Evolutionary conservation across 2,797 vertebrate species (phyloP).

Genomic region (Gouania willdenowi): DNA sequence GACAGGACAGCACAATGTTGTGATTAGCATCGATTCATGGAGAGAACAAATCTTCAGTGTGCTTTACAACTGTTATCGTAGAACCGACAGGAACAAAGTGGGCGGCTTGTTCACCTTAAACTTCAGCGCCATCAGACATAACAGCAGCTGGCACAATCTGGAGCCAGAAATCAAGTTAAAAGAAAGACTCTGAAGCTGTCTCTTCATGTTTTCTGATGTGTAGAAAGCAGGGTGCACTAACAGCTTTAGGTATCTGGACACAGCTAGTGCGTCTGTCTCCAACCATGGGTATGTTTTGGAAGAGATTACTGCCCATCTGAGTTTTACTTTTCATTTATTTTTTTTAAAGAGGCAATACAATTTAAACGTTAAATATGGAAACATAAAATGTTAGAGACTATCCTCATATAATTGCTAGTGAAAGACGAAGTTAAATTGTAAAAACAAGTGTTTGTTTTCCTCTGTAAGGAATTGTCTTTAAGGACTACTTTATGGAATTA

Average conservation of each 20-base stretch:
- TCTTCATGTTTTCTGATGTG: conserved; percentile 1
- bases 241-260: conserved; percentile 9
- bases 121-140: conserved; percentile 26
- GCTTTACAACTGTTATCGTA: conserved; percentile 42
- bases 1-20: conserved; percentile 42
- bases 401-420: too few relatives aligned
- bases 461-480: too few relatives aligned
- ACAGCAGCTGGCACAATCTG: conserved; percentile 2
- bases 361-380: too few relatives aligned
- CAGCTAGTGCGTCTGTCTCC: conserved; percentile 3
- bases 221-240: conserved; percentile 9
- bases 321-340: too few relatives aligned
- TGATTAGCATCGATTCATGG: conserved; percentile 63
- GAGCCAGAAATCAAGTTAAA: conserved; percentile 14
- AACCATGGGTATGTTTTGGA: conserved; percentile 3
- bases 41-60: conserved; percentile 50
- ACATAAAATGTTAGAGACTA: too few relatives aligned
- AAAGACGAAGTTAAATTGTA: too few relatives aligned
- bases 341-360: too few relatives aligned
- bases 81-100: conserved; percentile 49
- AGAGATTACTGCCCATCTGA: not conserved
- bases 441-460: too few relatives aligned
- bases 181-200: conserved; percentile 3
- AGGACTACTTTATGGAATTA: too few relatives aligned
- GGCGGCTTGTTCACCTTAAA: conserved; percentile 48